A percentile compares a stretch with the other conserved stretches of the same genome.
phyloP scores from a whole-genome alignment of 2,113 vertebrate genomes.

The Antechinus flavipes region DNA sequence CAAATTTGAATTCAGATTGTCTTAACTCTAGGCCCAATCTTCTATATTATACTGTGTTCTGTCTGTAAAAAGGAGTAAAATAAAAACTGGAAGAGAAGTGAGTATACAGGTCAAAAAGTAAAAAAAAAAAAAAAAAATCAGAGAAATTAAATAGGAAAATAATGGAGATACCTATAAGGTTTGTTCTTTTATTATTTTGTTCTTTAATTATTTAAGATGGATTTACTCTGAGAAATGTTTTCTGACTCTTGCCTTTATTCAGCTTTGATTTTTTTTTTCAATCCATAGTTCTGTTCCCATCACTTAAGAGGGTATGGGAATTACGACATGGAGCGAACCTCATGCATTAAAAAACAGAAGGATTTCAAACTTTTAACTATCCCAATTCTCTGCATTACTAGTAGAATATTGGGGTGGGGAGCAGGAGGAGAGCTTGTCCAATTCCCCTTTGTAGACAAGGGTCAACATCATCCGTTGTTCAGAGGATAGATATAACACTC shows the following conservation, averaged over 20 bases:
- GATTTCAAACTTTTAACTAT: background rate
- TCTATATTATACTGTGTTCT: background rate
- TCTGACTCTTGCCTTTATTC: background rate
- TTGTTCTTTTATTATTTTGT: background rate
- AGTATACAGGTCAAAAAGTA: background rate
- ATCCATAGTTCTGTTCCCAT: background rate
- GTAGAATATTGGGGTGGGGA: background rate
- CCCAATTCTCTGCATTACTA: background rate
- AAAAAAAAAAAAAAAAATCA: background rate
- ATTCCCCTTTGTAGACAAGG: background rate
- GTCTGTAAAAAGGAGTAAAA: background rate
- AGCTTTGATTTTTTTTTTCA: background rate
- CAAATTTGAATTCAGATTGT: background rate
- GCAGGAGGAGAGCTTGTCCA: background rate
- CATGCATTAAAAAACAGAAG: background rate
- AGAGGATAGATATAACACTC: background rate
- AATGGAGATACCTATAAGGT: background rate
- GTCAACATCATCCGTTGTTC: background rate
- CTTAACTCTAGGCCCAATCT: background rate
- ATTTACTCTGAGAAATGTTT: background rate
- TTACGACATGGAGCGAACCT: background rate
- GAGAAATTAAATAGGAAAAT: background rate
- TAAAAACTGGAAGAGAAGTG: background rate
- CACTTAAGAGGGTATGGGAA: background rate
- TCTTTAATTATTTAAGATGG: background rate